Conservation (phyloP, 1,140 invertebrate genomes). For the Orussus abietinus region DNA sequence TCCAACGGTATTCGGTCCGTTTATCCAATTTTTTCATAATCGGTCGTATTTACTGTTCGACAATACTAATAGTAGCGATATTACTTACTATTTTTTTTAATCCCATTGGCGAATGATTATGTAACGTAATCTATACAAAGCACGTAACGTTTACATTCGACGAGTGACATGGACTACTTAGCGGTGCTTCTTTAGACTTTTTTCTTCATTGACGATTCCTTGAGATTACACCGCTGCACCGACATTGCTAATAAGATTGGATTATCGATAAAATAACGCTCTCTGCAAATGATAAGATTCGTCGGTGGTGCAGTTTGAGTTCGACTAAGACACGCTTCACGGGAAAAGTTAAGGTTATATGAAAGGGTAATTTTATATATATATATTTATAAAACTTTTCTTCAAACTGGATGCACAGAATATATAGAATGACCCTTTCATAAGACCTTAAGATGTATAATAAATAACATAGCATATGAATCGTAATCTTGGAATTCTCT, state of each 20-base stretch:
- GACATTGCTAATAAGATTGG: too few relatives aligned
- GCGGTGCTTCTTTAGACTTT: too few relatives aligned
- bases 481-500: slow-evolving; percentile 6
- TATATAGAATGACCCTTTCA: slow-evolving; percentile 3
- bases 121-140: neutral
- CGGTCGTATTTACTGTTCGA: slow-evolving; percentile 9
- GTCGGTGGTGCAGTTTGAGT: too few relatives aligned
- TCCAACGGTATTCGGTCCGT: slow-evolving; percentile 3
- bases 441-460: neutral
- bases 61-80: neutral
- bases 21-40: neutral
- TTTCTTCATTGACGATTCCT: too few relatives aligned
- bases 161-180: too few relatives aligned
- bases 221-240: too few relatives aligned
- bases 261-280: too few relatives aligned
- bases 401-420: neutral
- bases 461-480: slow-evolving; percentile 6
- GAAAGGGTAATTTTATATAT: neutral
- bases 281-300: too few relatives aligned
- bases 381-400: slow-evolving; percentile 1
- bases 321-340: too few relatives aligned
- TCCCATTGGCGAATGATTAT: neutral
- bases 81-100: neutral
- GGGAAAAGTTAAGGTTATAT: too few relatives aligned
- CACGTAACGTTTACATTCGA: neutral